Base-by-base conservation (phyloP, 2,888 invertebrate species). In the Zonitis immaculata region DNA sequence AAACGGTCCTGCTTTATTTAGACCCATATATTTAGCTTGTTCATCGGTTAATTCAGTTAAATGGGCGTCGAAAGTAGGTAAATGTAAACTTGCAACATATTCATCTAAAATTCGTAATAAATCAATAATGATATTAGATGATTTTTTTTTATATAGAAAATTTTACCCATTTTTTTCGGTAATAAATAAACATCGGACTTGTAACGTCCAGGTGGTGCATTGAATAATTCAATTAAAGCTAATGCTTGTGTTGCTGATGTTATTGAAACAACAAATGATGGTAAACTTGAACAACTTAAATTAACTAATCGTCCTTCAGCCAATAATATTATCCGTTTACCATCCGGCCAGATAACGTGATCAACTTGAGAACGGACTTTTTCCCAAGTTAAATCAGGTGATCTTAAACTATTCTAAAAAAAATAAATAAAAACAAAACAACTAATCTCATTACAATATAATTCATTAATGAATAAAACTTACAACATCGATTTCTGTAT, bases 261-360 rank as follows among this genome's bases (percentile, higher is more conserved):
- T 66, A 98, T 95, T 25, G 97, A 97, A 49, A 97, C 96, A 62
- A 97, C 96, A 79, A 97, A 96, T 20, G 96, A 97, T 6, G 97
- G 96, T 71, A 98, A 85, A 74, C 95, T 95, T 20, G 96, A 97
- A 74, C 97, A 98, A 69, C 95, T 95, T 58, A 94, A 80, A 80
- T 98, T 98, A 47, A 97, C 95, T 47, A 98, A 82, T 4, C 97
- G 85, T 30, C 98, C 98, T 78, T 96, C 96, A 1, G 96, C 96
- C 56, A 96, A 79, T 14, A 96, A 78, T 49, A 96, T 91, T 64
- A 97, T 93, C 56, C 95, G 84, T 77, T 96, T 97, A 57, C 95
- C 94, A 77, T 93, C 95, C 8, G 96, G 95, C 96, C 96, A 98
- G 66, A 97, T 94, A 62, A 98, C 93, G 77, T 98, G 97, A 78